Percentiles rank a stretch among this genome's conserved stretches.
Evolutionary conservation across 2,113 vertebrate genomes (phyloP).

Genomic region (Cardinalis cardinalis): DNA sequence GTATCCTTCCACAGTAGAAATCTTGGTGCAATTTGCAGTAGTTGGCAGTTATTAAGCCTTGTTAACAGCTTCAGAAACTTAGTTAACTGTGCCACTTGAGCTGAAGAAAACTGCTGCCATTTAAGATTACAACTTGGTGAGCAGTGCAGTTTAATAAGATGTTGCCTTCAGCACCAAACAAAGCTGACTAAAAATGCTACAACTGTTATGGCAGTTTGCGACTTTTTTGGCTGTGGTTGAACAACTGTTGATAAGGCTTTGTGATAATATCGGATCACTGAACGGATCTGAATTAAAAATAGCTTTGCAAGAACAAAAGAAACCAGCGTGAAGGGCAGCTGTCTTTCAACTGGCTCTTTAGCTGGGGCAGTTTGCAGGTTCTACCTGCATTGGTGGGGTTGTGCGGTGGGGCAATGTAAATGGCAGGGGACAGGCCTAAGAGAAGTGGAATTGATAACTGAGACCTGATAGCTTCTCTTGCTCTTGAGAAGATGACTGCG

Average conservation of each 20-base stretch:
- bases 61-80: neutral
- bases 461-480: neutral
- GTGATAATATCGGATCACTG: neutral
- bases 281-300: neutral
- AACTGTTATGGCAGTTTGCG: neutral
- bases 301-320: neutral
- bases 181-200: neutral
- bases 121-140: neutral
- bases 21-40: neutral
- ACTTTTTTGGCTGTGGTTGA: neutral
- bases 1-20: neutral
- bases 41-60: neutral
- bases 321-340: neutral
- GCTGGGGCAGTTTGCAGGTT: neutral
- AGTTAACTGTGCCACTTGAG: neutral
- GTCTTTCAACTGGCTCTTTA: neutral
- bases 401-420: neutral
- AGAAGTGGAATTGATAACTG: neutral
- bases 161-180: neutral
- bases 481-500: neutral
- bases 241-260: neutral
- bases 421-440: rapidly evolving
- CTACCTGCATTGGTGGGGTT: rapidly evolving
- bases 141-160: neutral
- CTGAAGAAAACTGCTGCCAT: neutral